Percentiles rank a stretch among this genome's conserved stretches.
Conservation (phyloP, 2,888 invertebrate genomes). For the Tyria jacobaeae region DNA sequence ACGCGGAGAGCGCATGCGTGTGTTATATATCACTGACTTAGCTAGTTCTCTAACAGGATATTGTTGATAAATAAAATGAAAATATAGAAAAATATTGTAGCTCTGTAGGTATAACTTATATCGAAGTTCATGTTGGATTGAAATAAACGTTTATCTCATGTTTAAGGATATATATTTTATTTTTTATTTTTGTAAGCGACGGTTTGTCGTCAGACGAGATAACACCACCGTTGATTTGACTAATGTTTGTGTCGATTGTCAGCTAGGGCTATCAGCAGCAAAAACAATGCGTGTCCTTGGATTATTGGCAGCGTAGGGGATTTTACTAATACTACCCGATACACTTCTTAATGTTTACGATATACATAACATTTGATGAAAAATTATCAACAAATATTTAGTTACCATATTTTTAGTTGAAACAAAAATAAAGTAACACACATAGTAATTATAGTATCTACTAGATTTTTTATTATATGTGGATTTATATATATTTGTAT, state of each 20-base stretch:
- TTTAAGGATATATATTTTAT: not conserved
- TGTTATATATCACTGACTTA: slow-evolving; percentile 8
- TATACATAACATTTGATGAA: too few species aligned
- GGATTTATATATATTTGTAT: too few species aligned
- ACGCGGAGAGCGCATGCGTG: slow-evolving; percentile 44
- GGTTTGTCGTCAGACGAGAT: not conserved
- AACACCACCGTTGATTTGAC: slow-evolving; percentile 9
- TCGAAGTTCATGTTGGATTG: not conserved
- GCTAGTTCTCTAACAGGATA: slow-evolving; percentile 2
- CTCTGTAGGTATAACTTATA: not conserved
- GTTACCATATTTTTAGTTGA: too few species aligned
- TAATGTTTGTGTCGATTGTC: slow-evolving; percentile 8
- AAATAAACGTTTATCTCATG: not conserved
- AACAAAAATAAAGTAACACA: too few species aligned
- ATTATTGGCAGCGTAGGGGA: not conserved
- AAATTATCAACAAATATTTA: too few species aligned
- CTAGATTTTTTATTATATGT: too few species aligned
- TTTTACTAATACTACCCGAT: not conserved
- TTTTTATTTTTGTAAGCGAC: not conserved
- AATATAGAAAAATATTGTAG: not conserved
- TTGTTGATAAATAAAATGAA: slow-evolving; percentile 24
- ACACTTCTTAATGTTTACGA: too few species aligned
- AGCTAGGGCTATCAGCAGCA: slow-evolving; percentile 3
- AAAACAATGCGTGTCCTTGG: not conserved
- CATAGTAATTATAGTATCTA: too few species aligned